These are phyloP conservation scores for Busseola fusca DNA, from an alignment of 2,888 invertebrate species.

Conservation along the genomic window DNA sequence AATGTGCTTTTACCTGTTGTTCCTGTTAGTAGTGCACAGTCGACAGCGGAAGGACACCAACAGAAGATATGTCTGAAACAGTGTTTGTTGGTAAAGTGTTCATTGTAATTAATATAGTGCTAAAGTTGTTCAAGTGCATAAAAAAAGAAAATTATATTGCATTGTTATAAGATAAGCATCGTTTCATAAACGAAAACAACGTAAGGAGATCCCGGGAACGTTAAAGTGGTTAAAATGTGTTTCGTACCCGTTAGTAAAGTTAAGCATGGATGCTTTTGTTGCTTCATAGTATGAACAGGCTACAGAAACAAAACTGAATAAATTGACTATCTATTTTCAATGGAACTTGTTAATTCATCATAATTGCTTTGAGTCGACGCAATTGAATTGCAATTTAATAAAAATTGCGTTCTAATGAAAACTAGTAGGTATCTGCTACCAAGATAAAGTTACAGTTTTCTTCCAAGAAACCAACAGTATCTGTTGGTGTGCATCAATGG, in stretches of 20 bases:
- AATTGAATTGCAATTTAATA: constrained; percentile 7
- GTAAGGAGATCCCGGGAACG: constrained; percentile 13
- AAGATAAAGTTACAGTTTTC: constrained; percentile 17
- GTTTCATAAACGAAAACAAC: constrained; percentile 27
- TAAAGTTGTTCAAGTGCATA: constrained; percentile 34
- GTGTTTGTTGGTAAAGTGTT: constrained; percentile 80
- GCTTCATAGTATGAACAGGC: background rate
- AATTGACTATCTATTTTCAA: constrained; percentile 1
- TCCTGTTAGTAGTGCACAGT: constrained; percentile 76
- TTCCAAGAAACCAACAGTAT: constrained; percentile 28
- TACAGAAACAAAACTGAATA: background rate
- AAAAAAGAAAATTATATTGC: constrained; percentile 29
- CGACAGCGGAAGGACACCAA: constrained; percentile 75
- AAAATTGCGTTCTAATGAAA: background rate
- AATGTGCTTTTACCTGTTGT: constrained; percentile 75
- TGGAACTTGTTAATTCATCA: background rate
- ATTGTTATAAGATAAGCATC: constrained; percentile 9
- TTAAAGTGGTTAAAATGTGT: constrained; percentile 28
- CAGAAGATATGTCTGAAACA: constrained; percentile 80
- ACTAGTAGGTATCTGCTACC: constrained; percentile 10
- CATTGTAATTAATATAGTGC: constrained; percentile 41
- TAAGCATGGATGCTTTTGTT: constrained; percentile 15
- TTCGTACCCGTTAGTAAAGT: background rate
- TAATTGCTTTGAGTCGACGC: constrained; percentile 6
- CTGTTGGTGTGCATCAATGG: constrained; percentile 8